Evolutionary conservation across 2,888 invertebrate species (phyloP).

Genomic region (Agrochola circellaris): DNA sequence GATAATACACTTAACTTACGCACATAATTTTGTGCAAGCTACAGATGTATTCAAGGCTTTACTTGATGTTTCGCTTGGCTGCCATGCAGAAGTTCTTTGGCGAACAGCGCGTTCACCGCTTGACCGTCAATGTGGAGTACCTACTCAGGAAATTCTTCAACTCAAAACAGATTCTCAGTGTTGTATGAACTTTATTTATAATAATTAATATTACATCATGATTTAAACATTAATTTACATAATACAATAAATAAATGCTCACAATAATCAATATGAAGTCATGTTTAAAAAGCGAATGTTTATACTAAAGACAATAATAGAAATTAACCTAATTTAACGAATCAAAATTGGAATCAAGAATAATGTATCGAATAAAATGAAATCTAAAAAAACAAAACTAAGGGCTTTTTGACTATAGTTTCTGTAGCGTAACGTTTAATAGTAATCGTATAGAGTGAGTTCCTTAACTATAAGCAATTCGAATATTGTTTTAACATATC

Average conservation of each 20-base stretch:
- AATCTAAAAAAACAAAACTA: slow-evolving; percentile 42
- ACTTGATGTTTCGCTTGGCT: too few relatives aligned
- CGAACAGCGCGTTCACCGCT: not conserved
- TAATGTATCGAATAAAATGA: slow-evolving; percentile 43
- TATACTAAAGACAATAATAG: slow-evolving; percentile 72
- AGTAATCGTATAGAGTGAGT: slow-evolving; percentile 16
- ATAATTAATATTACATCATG: slow-evolving; percentile 86
- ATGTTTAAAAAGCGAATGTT: slow-evolving; percentile 80
- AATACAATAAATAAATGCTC: slow-evolving; percentile 88
- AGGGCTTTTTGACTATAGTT: slow-evolving; percentile 1
- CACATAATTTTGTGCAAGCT: not conserved
- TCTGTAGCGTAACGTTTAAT: slow-evolving; percentile 25
- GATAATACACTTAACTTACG: too few relatives aligned
- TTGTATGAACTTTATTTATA: slow-evolving; percentile 87
- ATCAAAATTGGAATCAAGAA: slow-evolving; percentile 54
- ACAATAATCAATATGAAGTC: slow-evolving; percentile 81
- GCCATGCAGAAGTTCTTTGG: not conserved
- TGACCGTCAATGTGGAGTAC: not conserved
- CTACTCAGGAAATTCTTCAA: not conserved
- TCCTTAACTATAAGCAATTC: slow-evolving; percentile 33
- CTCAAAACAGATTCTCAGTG: slow-evolving; percentile 46
- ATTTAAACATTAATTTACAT: slow-evolving; percentile 88
- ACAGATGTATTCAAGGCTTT: too few relatives aligned
- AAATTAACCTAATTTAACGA: slow-evolving; percentile 69
- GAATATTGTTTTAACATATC: slow-evolving; percentile 39